These are phyloP conservation scores for Cactoblastis cactorum DNA, from an alignment of 2,888 invertebrate species.

Conservation along the genomic window DNA sequence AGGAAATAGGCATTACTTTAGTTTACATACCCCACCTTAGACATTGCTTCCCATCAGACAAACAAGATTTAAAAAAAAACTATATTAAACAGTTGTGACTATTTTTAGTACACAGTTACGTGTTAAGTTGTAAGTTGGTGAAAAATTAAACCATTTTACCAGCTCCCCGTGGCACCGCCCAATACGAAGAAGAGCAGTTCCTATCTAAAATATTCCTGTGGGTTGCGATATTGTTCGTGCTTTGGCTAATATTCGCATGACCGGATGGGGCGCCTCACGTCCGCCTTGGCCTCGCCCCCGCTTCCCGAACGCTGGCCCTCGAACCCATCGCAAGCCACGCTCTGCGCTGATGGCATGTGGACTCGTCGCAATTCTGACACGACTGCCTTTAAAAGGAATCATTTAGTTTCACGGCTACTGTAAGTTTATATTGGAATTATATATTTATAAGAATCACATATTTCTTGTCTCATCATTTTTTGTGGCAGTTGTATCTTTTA, in stretches of 20 bases:
- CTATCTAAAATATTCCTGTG: constrained; percentile 95
- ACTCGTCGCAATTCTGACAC: neutral
- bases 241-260: constrained; percentile 95
- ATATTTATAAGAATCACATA: neutral
- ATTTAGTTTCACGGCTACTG: too few relatives aligned
- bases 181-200: constrained; percentile 94
- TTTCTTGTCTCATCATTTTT: too few relatives aligned
- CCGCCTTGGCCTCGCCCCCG: constrained; percentile 18
- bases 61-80: too few relatives aligned
- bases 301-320: constrained; percentile 2
- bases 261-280: constrained; percentile 29
- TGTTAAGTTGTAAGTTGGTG: too few relatives aligned
- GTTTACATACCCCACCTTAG: too few relatives aligned
- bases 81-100: too few relatives aligned
- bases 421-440: neutral
- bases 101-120: too few relatives aligned
- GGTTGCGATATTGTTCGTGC: constrained; percentile 93
- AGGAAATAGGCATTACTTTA: too few relatives aligned
- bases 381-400: neutral
- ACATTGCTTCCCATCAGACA: too few relatives aligned
- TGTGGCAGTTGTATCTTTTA: neutral
- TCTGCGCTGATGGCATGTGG: neutral
- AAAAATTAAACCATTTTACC: constrained; percentile 18
- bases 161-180: constrained; percentile 90
- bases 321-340: neutral